These are phyloP conservation scores for Brenthis hecate DNA, from an alignment of 2,888 invertebrate genomes.

Conservation along the genomic window DNA sequence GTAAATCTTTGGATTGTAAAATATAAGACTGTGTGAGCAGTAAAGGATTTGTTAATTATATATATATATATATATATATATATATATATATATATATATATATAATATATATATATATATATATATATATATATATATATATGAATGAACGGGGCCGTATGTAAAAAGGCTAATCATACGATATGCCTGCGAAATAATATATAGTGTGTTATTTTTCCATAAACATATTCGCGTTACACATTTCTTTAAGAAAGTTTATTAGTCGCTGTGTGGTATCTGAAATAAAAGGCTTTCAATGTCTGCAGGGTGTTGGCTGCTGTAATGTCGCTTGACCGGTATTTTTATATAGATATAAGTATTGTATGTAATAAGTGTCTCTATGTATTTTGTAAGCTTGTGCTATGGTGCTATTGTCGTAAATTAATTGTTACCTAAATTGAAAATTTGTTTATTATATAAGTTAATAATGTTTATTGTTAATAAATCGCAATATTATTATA, in stretches of 20 bases:
- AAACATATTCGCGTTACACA: not conserved
- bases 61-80: no score
- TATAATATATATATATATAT: no score
- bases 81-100: no score
- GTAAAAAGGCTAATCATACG: no score
- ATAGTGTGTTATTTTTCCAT: not conserved
- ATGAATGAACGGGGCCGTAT: no score
- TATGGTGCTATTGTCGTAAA: slow-evolving; percentile 58
- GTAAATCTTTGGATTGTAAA: no score
- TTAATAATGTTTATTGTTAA: slow-evolving; percentile 45
- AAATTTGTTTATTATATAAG: slow-evolving; percentile 43
- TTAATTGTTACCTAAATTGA: slow-evolving; percentile 44
- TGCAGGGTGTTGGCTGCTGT: slow-evolving; percentile 81
- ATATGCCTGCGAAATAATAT: not conserved
- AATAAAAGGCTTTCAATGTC: slow-evolving; percentile 75
- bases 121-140: no score
- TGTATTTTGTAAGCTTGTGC: slow-evolving; percentile 69
- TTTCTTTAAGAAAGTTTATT: slow-evolving; percentile 21
- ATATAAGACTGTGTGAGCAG: no score
- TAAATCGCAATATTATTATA: slow-evolving; percentile 46
- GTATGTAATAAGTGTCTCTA: slow-evolving; percentile 44
- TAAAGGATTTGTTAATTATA: not conserved
- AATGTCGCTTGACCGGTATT: slow-evolving; percentile 50
- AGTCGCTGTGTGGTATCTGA: slow-evolving; percentile 74
- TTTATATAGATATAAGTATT: slow-evolving; percentile 38